Evolutionary conservation across 2,888 invertebrate genomes (phyloP).

Genomic region (Tiliacea citrago): DNA sequence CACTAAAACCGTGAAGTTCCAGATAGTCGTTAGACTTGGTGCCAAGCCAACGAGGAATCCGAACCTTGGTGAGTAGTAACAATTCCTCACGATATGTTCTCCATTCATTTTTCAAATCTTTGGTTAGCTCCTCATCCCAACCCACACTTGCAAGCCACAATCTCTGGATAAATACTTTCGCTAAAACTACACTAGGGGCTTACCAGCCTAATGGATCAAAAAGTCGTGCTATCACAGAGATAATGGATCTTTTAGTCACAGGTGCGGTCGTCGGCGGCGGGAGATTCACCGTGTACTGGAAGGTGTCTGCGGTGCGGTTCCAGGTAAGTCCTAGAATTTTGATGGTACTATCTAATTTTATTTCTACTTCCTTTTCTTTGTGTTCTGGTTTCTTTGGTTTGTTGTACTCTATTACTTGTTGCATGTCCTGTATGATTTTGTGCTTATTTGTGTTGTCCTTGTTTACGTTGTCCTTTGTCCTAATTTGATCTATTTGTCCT

Average conservation of each 20-base stretch:
- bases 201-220: constrained; percentile 43
- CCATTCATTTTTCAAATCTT: constrained; percentile 5
- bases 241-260: constrained; percentile 51
- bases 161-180: constrained; percentile 17
- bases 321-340: background rate
- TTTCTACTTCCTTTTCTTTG: constrained; percentile 7
- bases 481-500: constrained; percentile 16
- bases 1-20: constrained; percentile 12
- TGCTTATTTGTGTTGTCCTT: background rate
- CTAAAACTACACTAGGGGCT: constrained; percentile 23
- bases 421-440: background rate
- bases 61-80: background rate
- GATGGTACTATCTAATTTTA: constrained; percentile 13
- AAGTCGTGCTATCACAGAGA: constrained; percentile 19
- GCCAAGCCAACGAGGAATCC: constrained; percentile 12
- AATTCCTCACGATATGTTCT: constrained; percentile 6
- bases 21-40: background rate
- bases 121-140: background rate
- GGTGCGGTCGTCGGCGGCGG: constrained; percentile 38
- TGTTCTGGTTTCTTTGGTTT: background rate
- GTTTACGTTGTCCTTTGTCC: background rate
- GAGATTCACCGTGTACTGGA: constrained; percentile 51
- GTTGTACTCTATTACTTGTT: constrained; percentile 1
- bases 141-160: background rate
- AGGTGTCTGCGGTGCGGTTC: constrained; percentile 14